Base-by-base conservation (phyloP, 1,140 invertebrate species). In the Varroa destructor region DNA sequence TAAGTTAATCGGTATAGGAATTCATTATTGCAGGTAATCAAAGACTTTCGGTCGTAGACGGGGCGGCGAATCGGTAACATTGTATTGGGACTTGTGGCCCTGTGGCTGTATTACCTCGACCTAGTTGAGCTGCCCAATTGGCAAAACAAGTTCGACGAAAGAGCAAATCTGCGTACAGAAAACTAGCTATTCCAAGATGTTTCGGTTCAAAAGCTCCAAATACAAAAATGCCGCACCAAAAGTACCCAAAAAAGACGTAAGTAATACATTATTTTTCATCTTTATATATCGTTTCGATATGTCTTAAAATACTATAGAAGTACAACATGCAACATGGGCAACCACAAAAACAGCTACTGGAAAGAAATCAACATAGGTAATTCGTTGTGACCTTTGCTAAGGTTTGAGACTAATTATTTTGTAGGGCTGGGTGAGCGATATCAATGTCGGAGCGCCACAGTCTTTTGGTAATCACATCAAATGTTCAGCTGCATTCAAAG, bases 221-320 rank as follows among this genome's bases (percentile, higher is more conserved):
- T 96, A 92, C 80, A 94, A 94, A 85, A 95, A 96, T 89, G 89
- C 91, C 73, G 87, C 89, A 74, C 90, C 91, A 42, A 91, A 93
- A 78, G 87, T 92, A 75, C 90, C 90, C 8, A 93, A 92, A 79
- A 93, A 92, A 73, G 91, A 94, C 77, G 80, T 79, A 75, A 71
- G 71, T 73, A 61, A 40, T 3, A 54, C 43, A 1, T 12, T 56
- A 25, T 61, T 71, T 71, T 40, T 40, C 6, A 42, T 37, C 42
- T 14, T 25, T 25, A 58, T 25, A 58, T 58, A 37, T 58, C 42
- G 36, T 58, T 12, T 3, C 42, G 6, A 25, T 25, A 37, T 12
- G 55, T n/a, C 55, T 12, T n/a, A 12, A 58, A 42, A 37, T 3
- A 6, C 14, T 25, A 37, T 58, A 25, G 6, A 3, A 42, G 57